phyloP scores from a whole-genome alignment of 1,140 invertebrate genomes.

The Tetramorium alpestre region DNA sequence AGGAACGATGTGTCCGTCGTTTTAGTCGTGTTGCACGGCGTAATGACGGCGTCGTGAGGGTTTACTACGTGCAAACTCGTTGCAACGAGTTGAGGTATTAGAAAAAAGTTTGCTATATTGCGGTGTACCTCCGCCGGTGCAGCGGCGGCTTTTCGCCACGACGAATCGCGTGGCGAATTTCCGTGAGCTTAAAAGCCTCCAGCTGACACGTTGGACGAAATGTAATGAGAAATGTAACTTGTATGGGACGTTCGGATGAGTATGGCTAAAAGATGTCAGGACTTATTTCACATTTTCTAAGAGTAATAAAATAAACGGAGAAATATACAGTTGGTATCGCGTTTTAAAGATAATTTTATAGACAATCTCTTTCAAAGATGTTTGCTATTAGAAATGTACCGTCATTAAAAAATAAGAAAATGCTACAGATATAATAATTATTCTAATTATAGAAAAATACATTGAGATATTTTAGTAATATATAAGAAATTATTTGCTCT shows the following conservation, averaged over 20 bases:
- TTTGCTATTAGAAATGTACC: not conserved
- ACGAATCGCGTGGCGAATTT: slow-evolving; percentile 36
- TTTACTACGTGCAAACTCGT: slow-evolving; percentile 71
- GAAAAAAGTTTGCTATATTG: slow-evolving; percentile 59
- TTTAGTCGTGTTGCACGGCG: slow-evolving; percentile 59
- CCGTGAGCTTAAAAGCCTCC: slow-evolving; percentile 18
- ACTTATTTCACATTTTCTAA: not conserved
- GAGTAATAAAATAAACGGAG: not conserved
- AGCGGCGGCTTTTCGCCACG: slow-evolving; percentile 4
- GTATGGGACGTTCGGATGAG: not conserved
- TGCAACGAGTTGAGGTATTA: slow-evolving; percentile 47
- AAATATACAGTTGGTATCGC: not conserved
- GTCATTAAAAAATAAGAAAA: not conserved
- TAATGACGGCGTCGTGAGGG: slow-evolving; percentile 70
- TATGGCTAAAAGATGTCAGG: slow-evolving; percentile 18
- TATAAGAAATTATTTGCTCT: not conserved
- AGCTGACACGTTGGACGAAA: slow-evolving; percentile 35
- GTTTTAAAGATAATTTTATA: not conserved
- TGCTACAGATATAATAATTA: not conserved
- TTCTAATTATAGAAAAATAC: not conserved
- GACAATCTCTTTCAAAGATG: not conserved
- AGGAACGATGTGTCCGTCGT: slow-evolving; percentile 73
- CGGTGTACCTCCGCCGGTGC: slow-evolving; percentile 36
- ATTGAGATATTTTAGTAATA: not conserved
- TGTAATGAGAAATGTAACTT: slow-evolving; percentile 22